Evolutionary conservation across 2,113 vertebrate species (phyloP).

Genomic region (Pipra filicauda): DNA sequence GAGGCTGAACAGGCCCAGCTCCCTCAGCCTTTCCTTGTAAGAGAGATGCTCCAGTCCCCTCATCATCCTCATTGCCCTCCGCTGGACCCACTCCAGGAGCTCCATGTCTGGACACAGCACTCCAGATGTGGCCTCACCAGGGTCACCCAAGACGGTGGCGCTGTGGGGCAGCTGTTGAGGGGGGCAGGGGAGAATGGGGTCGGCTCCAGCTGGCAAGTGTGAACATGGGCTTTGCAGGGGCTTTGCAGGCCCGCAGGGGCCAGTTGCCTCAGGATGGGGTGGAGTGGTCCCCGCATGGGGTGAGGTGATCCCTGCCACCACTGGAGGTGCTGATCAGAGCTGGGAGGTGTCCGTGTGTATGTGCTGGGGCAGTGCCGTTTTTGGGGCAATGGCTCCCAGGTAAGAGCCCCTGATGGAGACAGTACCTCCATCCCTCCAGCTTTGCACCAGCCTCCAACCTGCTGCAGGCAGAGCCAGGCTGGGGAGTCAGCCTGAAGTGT

Average conservation of each 20-base stretch:
- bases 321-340: not conserved
- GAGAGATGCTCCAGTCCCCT: not conserved
- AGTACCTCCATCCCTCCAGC: not conserved
- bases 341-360: not conserved
- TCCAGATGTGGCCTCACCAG: not conserved
- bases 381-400: not conserved
- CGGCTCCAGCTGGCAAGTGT: accelerated
- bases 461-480: not conserved
- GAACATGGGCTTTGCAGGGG: no score
- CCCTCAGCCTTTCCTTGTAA: not conserved
- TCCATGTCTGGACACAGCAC: not conserved
- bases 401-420: not conserved
- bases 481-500: not conserved
- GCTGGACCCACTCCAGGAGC: no score
- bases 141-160: no score
- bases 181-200: accelerated
- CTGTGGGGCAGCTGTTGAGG: accelerated
- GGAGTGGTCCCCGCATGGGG: no score
- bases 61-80: not conserved
- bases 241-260: not conserved
- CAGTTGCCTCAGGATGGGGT: not conserved
- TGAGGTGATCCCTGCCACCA: accelerated
- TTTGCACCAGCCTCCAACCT: not conserved
- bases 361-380: accelerated
- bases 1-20: not conserved